Conservation (phyloP, 2,888 invertebrate genomes). For the Ischnus inquisitorius region DNA sequence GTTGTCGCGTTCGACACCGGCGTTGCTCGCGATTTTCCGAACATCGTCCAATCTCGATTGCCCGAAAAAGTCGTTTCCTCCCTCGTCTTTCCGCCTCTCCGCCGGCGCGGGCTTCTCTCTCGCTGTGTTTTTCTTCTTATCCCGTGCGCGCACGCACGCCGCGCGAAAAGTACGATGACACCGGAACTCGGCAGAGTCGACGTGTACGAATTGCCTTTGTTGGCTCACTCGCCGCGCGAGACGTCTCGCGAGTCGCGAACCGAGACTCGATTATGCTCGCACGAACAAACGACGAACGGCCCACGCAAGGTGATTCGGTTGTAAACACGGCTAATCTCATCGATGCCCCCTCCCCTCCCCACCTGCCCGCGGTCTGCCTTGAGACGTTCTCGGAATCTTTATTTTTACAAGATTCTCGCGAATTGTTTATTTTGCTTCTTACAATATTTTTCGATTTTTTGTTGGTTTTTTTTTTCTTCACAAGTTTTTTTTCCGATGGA, state of each 20-base stretch:
- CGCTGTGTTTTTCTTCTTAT: conserved; percentile 19
- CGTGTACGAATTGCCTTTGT: conserved; percentile 21
- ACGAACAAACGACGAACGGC: not conserved
- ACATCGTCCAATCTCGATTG: conserved; percentile 46
- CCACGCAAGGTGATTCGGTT: not conserved
- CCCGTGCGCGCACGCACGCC: conserved; percentile 4
- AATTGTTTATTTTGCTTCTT: too few species aligned
- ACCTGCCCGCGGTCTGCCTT: not conserved
- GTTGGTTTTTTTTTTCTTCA: not conserved
- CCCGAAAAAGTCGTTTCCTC: not conserved
- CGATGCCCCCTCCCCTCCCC: conserved; percentile 34
- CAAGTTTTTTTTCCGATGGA: not conserved
- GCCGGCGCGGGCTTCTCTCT: too few species aligned
- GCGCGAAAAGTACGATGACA: conserved; percentile 54
- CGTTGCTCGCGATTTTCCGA: conserved; percentile 20
- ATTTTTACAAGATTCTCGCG: too few species aligned
- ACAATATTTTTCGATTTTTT: too few species aligned
- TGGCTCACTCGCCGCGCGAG: conserved; percentile 21
- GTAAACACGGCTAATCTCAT: conserved; percentile 16
- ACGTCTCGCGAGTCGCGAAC: not conserved
- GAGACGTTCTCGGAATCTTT: conserved; percentile 12
- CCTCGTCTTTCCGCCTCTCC: too few species aligned
- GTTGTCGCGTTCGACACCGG: conserved; percentile 25
- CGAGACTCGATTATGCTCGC: conserved; percentile 8
- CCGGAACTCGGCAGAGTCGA: conserved; percentile 54